Evolutionary conservation across 2,113 vertebrate species (phyloP), one percentile per base, ranked within the genome.

Genomic region (Lanius collurio): DNA sequence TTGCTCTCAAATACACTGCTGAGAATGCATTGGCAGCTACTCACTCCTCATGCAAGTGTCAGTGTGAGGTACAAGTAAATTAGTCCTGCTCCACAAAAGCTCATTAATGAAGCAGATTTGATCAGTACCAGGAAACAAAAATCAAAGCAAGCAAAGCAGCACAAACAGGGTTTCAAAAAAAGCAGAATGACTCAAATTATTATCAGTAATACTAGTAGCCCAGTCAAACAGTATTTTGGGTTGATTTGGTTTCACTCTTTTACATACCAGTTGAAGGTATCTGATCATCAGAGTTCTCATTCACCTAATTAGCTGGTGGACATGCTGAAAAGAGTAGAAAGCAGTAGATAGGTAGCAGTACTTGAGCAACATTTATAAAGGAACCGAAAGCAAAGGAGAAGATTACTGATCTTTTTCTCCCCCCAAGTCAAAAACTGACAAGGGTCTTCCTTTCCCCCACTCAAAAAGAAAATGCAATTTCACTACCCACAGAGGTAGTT

Each of bases 181-280:
- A 92, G 83, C 85, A 44, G 68, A 79, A 86, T 35, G 14, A 56
- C 27, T n/a, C 73, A 63, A 79, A 71, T 93, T 79, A 95, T 81
- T 64, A 92, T 83, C 85, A 86, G 74, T 70, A 76, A 78, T 44
- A 77, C 37, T 67, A 94, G 82, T 20, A 83, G 95, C 76, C 71
- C 83, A 94, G 80, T 96, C 89, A 95, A 93, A 96, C 80, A 92
- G 86, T 92, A 94, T 80, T 92, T 92, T 74, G 91, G 89, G 77
- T 96, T 93, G 90, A 91, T 91, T 97, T 95, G 63, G 81, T 92
- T 93, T 95, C 91, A 86, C 90, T 96, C 97, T 97, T 97, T 98
- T 98, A 98, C 98, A 98, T 98, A 98, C 98, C 98, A 96, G 94
- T 98, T 90, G 95, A 97, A 96, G 97, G 96, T 95, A 97, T 98